Evolutionary conservation across 1,140 invertebrate genomes (phyloP), one percentile per base, ranked within the genome.

Genomic region (Macrocentrus cingulum): DNA sequence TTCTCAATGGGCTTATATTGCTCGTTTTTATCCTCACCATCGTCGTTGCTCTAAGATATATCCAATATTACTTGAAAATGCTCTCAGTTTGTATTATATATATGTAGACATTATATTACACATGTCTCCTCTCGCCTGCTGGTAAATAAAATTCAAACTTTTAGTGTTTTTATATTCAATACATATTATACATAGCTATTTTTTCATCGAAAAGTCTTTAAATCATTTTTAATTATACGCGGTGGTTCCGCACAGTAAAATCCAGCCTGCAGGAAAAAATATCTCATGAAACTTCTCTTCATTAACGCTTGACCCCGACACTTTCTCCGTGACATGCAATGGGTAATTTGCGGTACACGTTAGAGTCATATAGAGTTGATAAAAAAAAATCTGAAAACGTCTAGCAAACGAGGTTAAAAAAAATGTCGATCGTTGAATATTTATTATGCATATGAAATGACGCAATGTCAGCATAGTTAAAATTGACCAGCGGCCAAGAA

Each of bases 401-500:
- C 11, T 39, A 11, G 9, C 1, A 39, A 15, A 5, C 25, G 9
- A 29, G 9, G 25, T 5, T 29, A 29, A 29, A 29, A 29, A 29
- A 29, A 29, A 29, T 29, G 25, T 29, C 25, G 25, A n/a, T 9
- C 25, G 25, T 29, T 29, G 41, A 18, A 18, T 44, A 18, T 19
- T 44, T 44, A 44, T 44, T 19, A 18, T 44, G 15, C 41, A 44
- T 19, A 44, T 44, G 13, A 39, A 39, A 44, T 44, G 18, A 16
- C 18, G 15, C 15, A 44, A 5, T 5, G 15, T 16, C 18, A 44
- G 18, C 18, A 18, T 5, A 46, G 19, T 19, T 19, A 23, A 46
- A 46, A 46, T 46, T 46, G 44, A 46, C 19, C 44, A 46, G 25
- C 44, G 20, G 20, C 19, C 44, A 22, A 15, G 6, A 20, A 48